Base-by-base conservation (phyloP, 1,140 invertebrate species). In the Brachionus plicatilis region DNA sequence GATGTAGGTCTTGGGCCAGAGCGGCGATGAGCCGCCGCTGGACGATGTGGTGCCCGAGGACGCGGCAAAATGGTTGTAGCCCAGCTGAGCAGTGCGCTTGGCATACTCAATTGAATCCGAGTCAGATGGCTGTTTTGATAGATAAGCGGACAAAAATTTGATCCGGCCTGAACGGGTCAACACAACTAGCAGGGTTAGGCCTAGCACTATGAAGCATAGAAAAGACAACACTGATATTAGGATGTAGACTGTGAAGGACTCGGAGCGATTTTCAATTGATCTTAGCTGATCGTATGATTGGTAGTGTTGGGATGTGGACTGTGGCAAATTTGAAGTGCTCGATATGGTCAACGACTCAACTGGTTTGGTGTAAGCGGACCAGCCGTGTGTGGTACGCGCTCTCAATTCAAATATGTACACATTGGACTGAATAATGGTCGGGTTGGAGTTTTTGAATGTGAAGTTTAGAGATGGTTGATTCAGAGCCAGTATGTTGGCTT, bases 1-100 rank as follows among this genome's bases (percentile, higher is more conserved):
- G 20, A 70, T 84, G 65, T 84, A 84, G 43, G 53, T 82, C 29
- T 82, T 82, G 12, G 79, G 79, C 79, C 79, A 82, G n/a, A 68
- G 53, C 8, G 79, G 79, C 1, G 79, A 82, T 45, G 79, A 82
- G 0, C 79, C 79, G 5, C 79, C 79, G 45, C 53, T 65, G 2
- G 72, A 76, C 3, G 72, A 76, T 7, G 72, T 76, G 5, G 72
- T 76, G 11, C 43, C 45, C 3, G 72, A 47, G 8, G 72, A 50
- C 7, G 43, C 27, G 0, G 72, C 72, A 60, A 82, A 68, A 20
- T 82, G 79, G 43, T 82, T 80, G 41, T 80, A 80, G 41, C 50
- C 41, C 20, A 78, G 6, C 14, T 78, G 43, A 4, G 50, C 75
- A 72, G 45, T 72, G n/a, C 68, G 29, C 24, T 72, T 72, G 9